A percentile compares a stretch with the other conserved stretches of the same genome.
Evolutionary conservation across 2,113 vertebrate genomes (phyloP).

Genomic region (Petrocephalus microphthalmus): DNA sequence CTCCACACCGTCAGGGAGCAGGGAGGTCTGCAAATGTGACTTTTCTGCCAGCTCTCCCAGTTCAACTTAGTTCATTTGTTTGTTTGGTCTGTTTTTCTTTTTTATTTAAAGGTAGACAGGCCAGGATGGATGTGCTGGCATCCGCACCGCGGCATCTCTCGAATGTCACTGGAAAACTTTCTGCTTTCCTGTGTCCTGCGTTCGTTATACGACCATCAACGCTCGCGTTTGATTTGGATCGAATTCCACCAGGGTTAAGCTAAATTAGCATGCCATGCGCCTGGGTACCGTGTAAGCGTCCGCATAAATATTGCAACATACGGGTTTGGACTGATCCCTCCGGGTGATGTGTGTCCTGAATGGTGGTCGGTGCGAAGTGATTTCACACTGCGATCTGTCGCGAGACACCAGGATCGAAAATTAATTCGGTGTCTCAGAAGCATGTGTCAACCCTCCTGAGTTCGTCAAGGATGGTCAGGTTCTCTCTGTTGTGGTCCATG

Average conservation of each 20-base stretch:
- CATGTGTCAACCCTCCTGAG: background rate
- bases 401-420: background rate
- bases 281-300: background rate
- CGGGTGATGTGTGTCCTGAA: background rate
- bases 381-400: background rate
- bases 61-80: background rate
- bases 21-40: background rate
- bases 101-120: background rate
- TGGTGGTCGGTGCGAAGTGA: background rate
- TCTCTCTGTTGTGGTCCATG: background rate
- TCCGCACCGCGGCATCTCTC: background rate
- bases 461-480: background rate
- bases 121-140: background rate
- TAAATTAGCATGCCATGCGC: slow-evolving; percentile 3
- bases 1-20: background rate
- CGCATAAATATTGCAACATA: background rate
- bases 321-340: background rate
- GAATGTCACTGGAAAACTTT: background rate
- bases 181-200: background rate
- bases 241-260: background rate
- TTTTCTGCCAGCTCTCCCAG: background rate
- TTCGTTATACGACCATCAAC: background rate
- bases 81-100: background rate
- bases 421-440: background rate
- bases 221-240: background rate